Conservation (phyloP, 2,888 invertebrate genomes). For the Drosophila borborema region DNA sequence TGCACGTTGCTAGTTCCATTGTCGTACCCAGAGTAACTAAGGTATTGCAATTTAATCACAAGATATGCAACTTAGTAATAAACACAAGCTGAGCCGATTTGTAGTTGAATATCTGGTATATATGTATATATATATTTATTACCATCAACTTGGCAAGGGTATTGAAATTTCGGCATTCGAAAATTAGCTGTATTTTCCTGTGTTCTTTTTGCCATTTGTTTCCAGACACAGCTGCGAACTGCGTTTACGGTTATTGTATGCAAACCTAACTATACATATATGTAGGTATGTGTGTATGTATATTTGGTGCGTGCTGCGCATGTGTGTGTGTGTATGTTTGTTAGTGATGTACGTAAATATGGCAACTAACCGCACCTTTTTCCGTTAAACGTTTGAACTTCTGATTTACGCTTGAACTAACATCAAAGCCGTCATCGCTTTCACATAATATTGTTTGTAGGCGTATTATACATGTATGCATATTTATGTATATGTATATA, state of each 20-base stretch:
- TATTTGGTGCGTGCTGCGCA: not conserved
- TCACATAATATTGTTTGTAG: no score
- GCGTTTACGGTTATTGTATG: not conserved
- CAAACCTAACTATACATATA: not conserved
- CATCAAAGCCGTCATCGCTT: conserved; percentile 34
- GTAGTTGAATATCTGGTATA: no score
- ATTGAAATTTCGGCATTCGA: not conserved
- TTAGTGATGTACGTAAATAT: conserved; percentile 15
- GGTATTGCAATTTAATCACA: not conserved
- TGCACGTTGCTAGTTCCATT: not conserved
- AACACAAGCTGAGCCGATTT: not conserved
- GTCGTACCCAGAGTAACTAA: not conserved
- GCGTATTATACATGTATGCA: not conserved
- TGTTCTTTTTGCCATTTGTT: not conserved
- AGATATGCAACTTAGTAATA: not conserved
- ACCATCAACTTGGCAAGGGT: no score
- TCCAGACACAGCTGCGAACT: no score
- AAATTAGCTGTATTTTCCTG: not conserved
- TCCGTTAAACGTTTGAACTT: conserved; percentile 70
- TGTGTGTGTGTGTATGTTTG: not conserved
- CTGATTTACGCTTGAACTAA: conserved; percentile 57
- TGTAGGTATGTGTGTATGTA: not conserved
- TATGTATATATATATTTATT: no score
- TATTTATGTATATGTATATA: not conserved
- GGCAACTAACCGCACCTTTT: conserved; percentile 67